Percentiles rank a stretch among this genome's conserved stretches.
These are phyloP conservation scores for Pavo muticus DNA, from an alignment of 2,113 vertebrate species.

Conservation along the genomic window DNA sequence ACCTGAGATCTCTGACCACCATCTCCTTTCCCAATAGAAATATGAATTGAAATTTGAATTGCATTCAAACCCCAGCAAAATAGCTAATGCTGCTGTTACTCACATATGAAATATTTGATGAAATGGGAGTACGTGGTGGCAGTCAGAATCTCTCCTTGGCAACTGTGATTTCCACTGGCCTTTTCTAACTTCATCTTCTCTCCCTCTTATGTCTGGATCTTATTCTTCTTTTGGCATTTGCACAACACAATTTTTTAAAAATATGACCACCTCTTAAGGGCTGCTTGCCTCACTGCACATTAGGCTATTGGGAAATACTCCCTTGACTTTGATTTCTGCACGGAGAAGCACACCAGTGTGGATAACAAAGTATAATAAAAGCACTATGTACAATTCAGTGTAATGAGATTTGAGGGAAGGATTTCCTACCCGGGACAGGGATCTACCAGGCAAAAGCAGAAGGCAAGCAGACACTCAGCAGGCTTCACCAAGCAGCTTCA, in stretches of 20 bases:
- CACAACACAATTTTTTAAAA: neutral
- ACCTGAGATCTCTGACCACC: neutral
- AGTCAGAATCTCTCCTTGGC: neutral
- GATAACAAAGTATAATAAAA: neutral
- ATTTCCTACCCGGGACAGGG: conserved; percentile 5
- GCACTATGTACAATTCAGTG: neutral
- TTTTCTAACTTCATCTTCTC: neutral
- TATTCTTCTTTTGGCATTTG: neutral
- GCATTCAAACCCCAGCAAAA: neutral
- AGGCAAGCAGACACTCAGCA: neutral
- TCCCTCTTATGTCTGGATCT: neutral
- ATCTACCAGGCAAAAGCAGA: neutral
- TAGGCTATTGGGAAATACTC: neutral
- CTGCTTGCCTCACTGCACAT: neutral
- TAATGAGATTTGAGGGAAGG: neutral
- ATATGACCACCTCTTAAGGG: neutral
- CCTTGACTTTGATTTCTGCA: neutral
- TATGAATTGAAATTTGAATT: neutral
- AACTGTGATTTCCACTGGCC: neutral
- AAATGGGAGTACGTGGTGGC: neutral
- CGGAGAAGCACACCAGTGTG: neutral
- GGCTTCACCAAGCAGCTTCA: neutral
- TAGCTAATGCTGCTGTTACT: neutral
- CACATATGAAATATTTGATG: neutral
- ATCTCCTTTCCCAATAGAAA: neutral